Conservation (phyloP, 2,797 vertebrate genomes). For the Chelon auratus region DNA sequence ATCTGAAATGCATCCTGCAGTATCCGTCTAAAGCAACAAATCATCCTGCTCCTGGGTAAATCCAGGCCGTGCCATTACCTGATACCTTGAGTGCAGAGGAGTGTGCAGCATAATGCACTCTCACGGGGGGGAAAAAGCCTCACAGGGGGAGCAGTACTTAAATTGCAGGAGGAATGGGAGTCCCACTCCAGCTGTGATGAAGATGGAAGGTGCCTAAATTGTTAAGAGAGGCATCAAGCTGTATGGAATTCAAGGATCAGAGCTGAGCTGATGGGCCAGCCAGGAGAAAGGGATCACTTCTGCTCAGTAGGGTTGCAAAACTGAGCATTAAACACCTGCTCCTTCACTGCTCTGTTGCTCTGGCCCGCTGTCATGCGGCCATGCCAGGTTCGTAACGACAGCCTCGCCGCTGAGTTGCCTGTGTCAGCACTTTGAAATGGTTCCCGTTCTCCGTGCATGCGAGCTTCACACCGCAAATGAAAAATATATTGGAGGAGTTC, state of each 20-base stretch:
- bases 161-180: conserved; percentile 51
- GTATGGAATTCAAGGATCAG: conserved; percentile 61
- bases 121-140: conserved; percentile 38
- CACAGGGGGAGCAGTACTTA: conserved; percentile 36
- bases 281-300: conserved; percentile 29
- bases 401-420: conserved; percentile 69
- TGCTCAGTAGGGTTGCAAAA: conserved; percentile 51
- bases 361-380: conserved; percentile 47
- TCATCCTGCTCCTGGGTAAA: conserved; percentile 47
- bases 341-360: conserved; percentile 64
- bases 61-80: conserved; percentile 40
- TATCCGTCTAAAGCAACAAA: conserved; percentile 65
- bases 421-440: conserved; percentile 80
- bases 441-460: conserved; percentile 57
- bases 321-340: conserved; percentile 63
- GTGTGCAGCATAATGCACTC: conserved; percentile 37
- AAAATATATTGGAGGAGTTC: conserved; percentile 61
- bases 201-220: conserved; percentile 62
- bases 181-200: conserved; percentile 65
- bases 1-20: conserved; percentile 42
- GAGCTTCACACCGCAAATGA: conserved; percentile 55
- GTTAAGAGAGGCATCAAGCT: conserved; percentile 45
- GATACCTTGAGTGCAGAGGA: conserved; percentile 43
- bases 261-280: conserved; percentile 61
- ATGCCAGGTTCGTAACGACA: conserved; percentile 78